A percentile compares a stretch with the other conserved stretches of the same genome.
phyloP scores from a whole-genome alignment of 1,140 invertebrate species.

The Cydia fagiglandana region DNA sequence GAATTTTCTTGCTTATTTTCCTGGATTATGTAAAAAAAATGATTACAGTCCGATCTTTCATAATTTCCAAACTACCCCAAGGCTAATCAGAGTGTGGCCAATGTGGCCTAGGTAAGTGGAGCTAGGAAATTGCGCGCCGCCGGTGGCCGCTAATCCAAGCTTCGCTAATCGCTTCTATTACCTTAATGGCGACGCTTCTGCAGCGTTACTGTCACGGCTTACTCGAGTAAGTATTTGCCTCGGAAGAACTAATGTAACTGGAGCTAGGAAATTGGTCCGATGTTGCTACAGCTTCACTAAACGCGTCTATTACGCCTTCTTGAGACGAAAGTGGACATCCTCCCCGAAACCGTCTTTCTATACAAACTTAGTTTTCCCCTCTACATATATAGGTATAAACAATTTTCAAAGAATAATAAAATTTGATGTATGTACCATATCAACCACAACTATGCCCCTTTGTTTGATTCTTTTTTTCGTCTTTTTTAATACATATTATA shows the following conservation, averaged over 20 bases:
- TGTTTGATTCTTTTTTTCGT: too few relatives aligned
- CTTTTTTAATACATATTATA: too few relatives aligned
- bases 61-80: background rate
- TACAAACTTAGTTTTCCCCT: too few relatives aligned
- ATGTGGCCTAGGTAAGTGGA: slow-evolving; percentile 32
- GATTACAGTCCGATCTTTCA: background rate
- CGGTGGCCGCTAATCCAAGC: slow-evolving; percentile 48
- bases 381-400: too few relatives aligned
- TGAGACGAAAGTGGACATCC: too few relatives aligned
- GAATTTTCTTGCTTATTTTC: too few relatives aligned
- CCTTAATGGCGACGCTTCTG: slow-evolving; percentile 40
- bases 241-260: background rate
- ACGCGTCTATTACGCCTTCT: too few relatives aligned
- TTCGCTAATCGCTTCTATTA: slow-evolving; percentile 55
- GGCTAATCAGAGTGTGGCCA: slow-evolving; percentile 3
- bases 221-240: background rate
- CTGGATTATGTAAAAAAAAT: background rate
- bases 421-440: too few relatives aligned
- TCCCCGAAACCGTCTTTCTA: too few relatives aligned
- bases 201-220: background rate
- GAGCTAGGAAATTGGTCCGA: background rate
- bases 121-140: slow-evolving; percentile 34
- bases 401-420: too few relatives aligned
- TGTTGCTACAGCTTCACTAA: too few relatives aligned
- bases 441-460: too few relatives aligned